Evolutionary conservation across 2,797 vertebrate species (phyloP).

Genomic region (Lithobates pipiens): DNA sequence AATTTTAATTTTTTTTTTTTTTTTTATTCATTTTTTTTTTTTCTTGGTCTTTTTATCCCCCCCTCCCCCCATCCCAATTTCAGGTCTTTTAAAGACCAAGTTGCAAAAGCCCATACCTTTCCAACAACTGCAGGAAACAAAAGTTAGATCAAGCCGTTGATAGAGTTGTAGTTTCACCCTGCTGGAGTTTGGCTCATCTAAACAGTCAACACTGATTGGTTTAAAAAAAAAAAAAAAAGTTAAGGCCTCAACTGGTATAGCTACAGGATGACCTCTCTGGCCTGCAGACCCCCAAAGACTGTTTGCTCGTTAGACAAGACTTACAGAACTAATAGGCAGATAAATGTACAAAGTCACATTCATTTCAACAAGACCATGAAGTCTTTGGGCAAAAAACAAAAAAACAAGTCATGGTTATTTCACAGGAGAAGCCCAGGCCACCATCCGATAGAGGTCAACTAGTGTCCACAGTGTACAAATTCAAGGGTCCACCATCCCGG

Average conservation of each 20-base stretch:
- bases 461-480: neutral
- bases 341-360: too few relatives aligned
- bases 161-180: neutral
- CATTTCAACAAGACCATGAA: too few relatives aligned
- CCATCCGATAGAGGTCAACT: neutral
- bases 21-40: neutral
- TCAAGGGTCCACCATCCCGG: neutral
- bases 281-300: neutral
- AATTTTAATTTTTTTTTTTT: neutral
- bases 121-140: neutral
- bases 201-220: slow-evolving; percentile 20
- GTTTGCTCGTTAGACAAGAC: too few relatives aligned
- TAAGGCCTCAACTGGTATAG: neutral
- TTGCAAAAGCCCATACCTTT: neutral
- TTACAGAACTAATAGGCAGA: too few relatives aligned
- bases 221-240: neutral
- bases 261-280: neutral
- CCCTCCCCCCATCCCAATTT: neutral
- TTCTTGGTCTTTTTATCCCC: neutral
- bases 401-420: too few relatives aligned
- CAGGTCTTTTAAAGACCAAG: neutral
- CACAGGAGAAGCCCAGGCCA: slow-evolving; percentile 1
- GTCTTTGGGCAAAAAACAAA: too few relatives aligned
- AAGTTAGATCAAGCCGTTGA: neutral
- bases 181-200: neutral